phyloP scores from a whole-genome alignment of 30 jellyfish, hydroid and myxozoan species.

The Hydractinia symbiolongicarpus region DNA sequence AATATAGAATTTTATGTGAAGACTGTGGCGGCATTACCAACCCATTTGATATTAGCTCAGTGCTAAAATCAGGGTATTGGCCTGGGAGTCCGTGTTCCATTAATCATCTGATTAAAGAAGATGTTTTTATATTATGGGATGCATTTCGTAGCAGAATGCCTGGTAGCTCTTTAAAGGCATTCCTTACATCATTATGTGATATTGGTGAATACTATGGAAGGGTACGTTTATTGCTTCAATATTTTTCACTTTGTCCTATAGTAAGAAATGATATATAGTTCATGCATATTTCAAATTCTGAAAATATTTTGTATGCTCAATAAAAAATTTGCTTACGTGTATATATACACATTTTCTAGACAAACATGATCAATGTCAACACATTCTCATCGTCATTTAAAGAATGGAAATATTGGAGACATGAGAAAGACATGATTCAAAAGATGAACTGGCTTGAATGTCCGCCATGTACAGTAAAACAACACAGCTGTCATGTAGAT shows the following conservation, averaged over 20 bases:
- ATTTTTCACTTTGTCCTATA: too few species aligned
- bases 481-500: constrained; percentile 40
- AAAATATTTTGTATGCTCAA: background rate
- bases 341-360: background rate
- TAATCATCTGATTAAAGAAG: background rate
- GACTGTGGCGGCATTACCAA: constrained; percentile 1
- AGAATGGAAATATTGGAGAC: constrained; percentile 48
- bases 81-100: constrained; percentile 8
- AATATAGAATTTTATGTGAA: background rate
- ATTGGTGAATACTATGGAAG: background rate
- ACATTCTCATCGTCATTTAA: constrained; percentile 34
- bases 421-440: constrained; percentile 25
- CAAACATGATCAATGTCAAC: constrained; percentile 5
- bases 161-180: background rate
- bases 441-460: constrained; percentile 36
- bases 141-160: constrained; percentile 9
- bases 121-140: background rate
- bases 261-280: too few species aligned
- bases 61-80: background rate
- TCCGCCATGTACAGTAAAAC: constrained; percentile 31
- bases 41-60: background rate
- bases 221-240: background rate
- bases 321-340: background rate
- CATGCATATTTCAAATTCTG: too few species aligned
- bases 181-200: constrained; percentile 2